Evolutionary conservation across 1,140 invertebrate species (phyloP).

Genomic region (Heliconius eleuchia): DNA sequence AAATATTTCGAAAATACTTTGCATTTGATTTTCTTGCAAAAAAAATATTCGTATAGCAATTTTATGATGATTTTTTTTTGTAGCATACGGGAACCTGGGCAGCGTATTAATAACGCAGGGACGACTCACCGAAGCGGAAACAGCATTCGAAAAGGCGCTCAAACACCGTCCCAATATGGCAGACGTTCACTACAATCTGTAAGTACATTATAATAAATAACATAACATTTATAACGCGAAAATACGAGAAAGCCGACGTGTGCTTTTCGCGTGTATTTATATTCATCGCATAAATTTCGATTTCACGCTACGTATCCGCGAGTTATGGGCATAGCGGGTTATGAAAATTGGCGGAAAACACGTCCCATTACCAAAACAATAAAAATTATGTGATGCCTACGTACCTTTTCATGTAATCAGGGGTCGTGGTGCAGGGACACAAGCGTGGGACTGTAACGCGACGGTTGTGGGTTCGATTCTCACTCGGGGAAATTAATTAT

Average conservation of each 20-base stretch:
- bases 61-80: conserved; percentile 50
- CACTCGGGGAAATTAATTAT: no score
- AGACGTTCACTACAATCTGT: conserved; percentile 98
- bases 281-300: conserved; percentile 44
- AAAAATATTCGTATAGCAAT: neutral
- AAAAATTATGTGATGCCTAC: conserved; percentile 32
- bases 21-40: neutral
- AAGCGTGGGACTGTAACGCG: no score
- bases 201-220: conserved; percentile 83
- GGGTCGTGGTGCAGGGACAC: no score
- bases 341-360: conserved; percentile 42
- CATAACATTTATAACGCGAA: conserved; percentile 38
- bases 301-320: conserved; percentile 42
- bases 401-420: neutral
- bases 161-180: conserved; percentile 96
- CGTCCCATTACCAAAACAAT: conserved; percentile 41
- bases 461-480: no score
- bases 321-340: conserved; percentile 41
- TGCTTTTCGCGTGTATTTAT: conserved; percentile 42
- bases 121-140: conserved; percentile 91
- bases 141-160: conserved; percentile 92
- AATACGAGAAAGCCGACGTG: conserved; percentile 41
- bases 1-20: no score
- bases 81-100: conserved; percentile 96
- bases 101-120: conserved; percentile 94